A percentile compares a stretch with the other conserved stretches of the same genome.
These are phyloP conservation scores for Heliopora coerulea DNA, from an alignment of 92 coral and sea anemone species.

Conservation along the genomic window DNA sequence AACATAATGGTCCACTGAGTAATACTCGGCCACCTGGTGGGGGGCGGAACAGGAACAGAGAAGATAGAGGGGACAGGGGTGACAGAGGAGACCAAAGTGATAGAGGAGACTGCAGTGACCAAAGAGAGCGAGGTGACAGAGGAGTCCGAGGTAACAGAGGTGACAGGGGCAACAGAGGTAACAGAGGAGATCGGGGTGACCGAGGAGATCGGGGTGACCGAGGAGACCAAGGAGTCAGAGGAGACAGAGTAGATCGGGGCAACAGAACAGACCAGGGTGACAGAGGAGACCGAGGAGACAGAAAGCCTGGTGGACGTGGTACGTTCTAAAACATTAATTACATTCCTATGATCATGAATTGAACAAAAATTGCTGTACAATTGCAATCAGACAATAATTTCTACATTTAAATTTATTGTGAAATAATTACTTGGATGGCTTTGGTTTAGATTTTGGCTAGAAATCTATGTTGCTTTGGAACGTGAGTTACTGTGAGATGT, in stretches of 20 bases:
- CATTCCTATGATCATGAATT: too few species aligned
- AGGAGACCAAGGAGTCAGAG: slow-evolving; percentile 19
- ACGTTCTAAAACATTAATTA: too few species aligned
- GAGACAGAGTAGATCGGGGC: slow-evolving; percentile 20
- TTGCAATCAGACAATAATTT: too few species aligned
- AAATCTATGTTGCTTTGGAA: too few species aligned
- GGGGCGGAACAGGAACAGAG: slow-evolving; percentile 72
- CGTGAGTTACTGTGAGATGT: too few species aligned
- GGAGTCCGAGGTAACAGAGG: neutral
- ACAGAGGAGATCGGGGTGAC: slow-evolving; percentile 24
- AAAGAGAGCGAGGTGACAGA: slow-evolving; percentile 22
- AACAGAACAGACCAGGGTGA: slow-evolving; percentile 21
- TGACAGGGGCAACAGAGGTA: slow-evolving; percentile 14
- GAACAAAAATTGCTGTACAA: too few species aligned
- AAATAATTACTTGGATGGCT: too few species aligned
- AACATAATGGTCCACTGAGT: slow-evolving; percentile 56
- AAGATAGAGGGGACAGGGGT: slow-evolving; percentile 13
- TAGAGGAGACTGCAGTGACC: slow-evolving; percentile 12
- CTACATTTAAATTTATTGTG: too few species aligned
- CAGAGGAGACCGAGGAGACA: slow-evolving; percentile 23
- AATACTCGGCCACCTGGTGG: slow-evolving; percentile 73
- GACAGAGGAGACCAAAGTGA: slow-evolving; percentile 11
- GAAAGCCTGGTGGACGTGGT: slow-evolving; percentile 15
- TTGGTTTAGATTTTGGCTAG: too few species aligned
- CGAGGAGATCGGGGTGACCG: slow-evolving; percentile 6